phyloP scores from a whole-genome alignment of 2,113 vertebrate genomes.

The Thryonomys swinderianus region DNA sequence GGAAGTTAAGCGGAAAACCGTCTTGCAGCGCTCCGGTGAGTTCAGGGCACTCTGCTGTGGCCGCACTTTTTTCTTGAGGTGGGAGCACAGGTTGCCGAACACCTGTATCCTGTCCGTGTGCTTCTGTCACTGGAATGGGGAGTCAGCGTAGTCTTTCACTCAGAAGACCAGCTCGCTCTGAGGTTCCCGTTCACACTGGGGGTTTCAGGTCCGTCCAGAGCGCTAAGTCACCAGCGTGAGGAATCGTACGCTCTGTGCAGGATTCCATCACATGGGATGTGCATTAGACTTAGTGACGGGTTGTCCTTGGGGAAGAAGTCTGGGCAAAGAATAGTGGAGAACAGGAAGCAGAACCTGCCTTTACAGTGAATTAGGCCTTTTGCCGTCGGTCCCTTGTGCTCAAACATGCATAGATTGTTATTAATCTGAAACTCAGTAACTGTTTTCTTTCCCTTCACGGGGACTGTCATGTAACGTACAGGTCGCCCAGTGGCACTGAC shows the following conservation, averaged over 20 bases:
- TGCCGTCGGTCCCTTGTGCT: not conserved
- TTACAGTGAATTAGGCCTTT: not conserved
- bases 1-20: fast-evolving
- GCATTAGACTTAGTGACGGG: no score
- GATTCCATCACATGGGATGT: fast-evolving
- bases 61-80: not conserved
- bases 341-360: not conserved
- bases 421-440: not conserved
- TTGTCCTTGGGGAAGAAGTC: not conserved
- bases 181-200: fast-evolving
- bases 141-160: not conserved
- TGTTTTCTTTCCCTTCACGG: not conserved
- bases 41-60: no score
- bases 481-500: not conserved
- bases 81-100: fast-evolving
- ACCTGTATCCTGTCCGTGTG: fast-evolving
- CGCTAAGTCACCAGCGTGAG: not conserved
- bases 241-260: fast-evolving
- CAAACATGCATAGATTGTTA: not conserved
- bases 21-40: fast-evolving
- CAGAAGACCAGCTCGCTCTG: not conserved
- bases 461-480: not conserved
- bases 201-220: not conserved
- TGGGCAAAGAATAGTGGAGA: fast-evolving
- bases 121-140: fast-evolving